Base-by-base conservation (phyloP, 1,140 invertebrate genomes). In the Tribolium castaneum region DNA sequence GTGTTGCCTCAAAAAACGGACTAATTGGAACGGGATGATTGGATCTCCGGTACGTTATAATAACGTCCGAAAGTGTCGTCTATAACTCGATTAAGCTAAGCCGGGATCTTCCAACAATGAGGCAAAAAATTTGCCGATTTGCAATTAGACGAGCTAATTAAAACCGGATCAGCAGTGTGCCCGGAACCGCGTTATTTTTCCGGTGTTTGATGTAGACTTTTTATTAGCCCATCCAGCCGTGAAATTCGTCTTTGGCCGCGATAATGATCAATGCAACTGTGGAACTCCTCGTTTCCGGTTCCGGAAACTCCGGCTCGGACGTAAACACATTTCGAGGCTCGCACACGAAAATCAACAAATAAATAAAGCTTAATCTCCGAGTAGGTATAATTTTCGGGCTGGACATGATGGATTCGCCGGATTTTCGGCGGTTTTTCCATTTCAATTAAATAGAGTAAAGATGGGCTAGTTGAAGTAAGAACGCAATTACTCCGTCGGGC, bases 1-100 rank as follows among this genome's bases (percentile, higher is more conserved):
- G 54, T 59, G 19, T 14, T 10, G 14, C 54, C 19, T n/a, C 54
- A 59, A 59, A 59, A 59, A 59, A 59, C 14, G 54, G 30, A 59
- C 54, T 59, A 59, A 59, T 59, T 59, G 10, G 54, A n/a, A 22
- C 54, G 19, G 25, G 54, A 59, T 30, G 54, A 59, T 59, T 59
- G 54, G 54, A 59, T 59, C 54, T 22, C 10, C 4, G 54, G 5
- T 59, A 59, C 9, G 54, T 59, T 59, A 59, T 30, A 30, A 59
- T 45, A 45, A 45, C 39, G 39, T 22, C 54, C 13, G 19, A 59
- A 59, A 22, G 54, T 59, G 54, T 59, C 54, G 12, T 59, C 25
- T 30, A 30, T 30, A 59, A 59, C 19, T 59, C 54, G 54, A 59
- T 59, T 59, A 59, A 59, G 22, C 16, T 59, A 22, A n/a, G 25